phyloP scores from a whole-genome alignment of 2,113 vertebrate genomes.

The Calypte anna region DNA sequence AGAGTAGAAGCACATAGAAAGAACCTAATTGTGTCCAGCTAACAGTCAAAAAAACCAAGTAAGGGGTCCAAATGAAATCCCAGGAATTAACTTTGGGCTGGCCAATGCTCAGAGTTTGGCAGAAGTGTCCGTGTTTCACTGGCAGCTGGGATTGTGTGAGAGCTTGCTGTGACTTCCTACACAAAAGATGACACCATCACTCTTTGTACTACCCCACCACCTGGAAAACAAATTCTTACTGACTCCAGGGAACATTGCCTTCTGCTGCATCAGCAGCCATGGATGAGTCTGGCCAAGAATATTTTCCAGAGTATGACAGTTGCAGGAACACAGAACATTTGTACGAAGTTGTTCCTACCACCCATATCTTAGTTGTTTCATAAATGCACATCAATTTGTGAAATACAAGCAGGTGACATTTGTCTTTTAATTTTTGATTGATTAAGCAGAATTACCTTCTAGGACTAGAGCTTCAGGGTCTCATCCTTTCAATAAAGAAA shows the following conservation, averaged over 20 bases:
- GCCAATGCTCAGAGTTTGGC: background rate
- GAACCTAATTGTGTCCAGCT: background rate
- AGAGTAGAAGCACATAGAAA: background rate
- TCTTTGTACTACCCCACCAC: background rate
- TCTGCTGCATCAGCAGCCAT: constrained; percentile 20
- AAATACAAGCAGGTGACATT: background rate
- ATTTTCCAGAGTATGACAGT: background rate
- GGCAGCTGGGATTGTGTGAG: background rate
- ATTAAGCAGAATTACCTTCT: background rate
- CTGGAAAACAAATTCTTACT: background rate
- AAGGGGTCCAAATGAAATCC: background rate
- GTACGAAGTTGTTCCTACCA: background rate
- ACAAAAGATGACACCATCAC: background rate
- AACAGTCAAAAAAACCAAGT: background rate
- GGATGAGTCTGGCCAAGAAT: background rate
- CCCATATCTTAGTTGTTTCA: background rate
- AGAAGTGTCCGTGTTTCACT: background rate
- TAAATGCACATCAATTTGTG: background rate
- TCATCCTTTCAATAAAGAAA: background rate
- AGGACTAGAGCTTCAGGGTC: background rate
- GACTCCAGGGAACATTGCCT: constrained; percentile 11
- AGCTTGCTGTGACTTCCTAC: background rate
- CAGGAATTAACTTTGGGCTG: background rate
- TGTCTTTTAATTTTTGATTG: background rate
- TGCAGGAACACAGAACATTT: background rate